Base-by-base conservation (phyloP, 2,888 invertebrate species). In the Philopedon plagiatum region DNA sequence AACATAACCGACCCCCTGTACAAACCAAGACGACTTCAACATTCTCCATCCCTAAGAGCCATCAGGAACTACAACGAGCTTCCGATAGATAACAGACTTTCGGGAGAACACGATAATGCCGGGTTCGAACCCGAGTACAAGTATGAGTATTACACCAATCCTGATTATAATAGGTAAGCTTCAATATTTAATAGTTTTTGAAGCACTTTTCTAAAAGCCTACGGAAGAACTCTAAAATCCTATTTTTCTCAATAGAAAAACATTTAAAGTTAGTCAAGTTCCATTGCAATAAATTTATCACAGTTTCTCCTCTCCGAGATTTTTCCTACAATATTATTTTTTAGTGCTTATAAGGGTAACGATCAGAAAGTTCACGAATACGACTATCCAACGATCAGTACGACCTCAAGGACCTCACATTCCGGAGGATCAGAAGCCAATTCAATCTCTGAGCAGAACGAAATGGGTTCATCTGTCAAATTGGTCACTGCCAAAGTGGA, bases 51-150 rank as follows among this genome's bases (percentile, higher is more conserved):
- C 7, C 77, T 83, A 73, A 78, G 81, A 66, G 85, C 84, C 26
- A 82, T 85, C 61, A 80, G 80, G 66, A 83, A 83, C 63, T 85
- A 85, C 80, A 83, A 84, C 78, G 84, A 84, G 74, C 78, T 85
- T 18, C 79, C 82, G 9, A 75, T 75, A 51, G 80, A 81, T n/a
- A 41, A 51, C 41, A 76, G 71, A n/a, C 75, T 75, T 61, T 66
- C 60, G 34, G 74, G 65, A 46, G 73, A 78, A 5, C 76, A 77
- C 71, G 81, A 81, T 21, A 81, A 82, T 75, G 75, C 79, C 37
- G 80, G 77, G 37, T 82, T 81, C 69, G 79, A 82, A 34, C 79
- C 81, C 23, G 80, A 81, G 58, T 78, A 76, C 49, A 74, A 76
- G 49, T 75, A 75, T 34, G 76, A 75, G 26, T 71, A 73, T 29